phyloP scores from a whole-genome alignment of 2,113 vertebrate species.

The Piaya cayana region DNA sequence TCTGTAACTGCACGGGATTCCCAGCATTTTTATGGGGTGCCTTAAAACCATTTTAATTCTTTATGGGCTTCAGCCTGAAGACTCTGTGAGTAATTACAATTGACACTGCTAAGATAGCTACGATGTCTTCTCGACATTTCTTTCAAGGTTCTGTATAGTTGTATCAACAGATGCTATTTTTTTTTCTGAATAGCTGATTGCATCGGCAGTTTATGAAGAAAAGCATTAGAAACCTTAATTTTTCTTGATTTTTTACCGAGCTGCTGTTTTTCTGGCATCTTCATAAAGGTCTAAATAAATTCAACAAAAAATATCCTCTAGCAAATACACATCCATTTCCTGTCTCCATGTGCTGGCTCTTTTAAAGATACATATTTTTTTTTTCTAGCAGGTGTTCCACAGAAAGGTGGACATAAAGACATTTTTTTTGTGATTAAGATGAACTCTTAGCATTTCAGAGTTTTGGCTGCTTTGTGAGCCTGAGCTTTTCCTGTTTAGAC shows the following conservation, averaged over 20 bases:
- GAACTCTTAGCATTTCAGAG: not conserved
- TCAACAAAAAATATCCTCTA: not conserved
- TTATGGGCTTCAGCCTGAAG: not conserved
- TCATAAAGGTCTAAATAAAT: not conserved
- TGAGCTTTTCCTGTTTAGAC: slow-evolving; percentile 5
- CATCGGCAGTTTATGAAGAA: not conserved
- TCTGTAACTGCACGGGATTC: not conserved
- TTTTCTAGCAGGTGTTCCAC: not conserved
- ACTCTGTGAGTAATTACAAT: not conserved
- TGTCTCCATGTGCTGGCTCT: not conserved
- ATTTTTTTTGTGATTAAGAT: not conserved
- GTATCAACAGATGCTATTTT: not conserved
- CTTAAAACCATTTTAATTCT: not conserved
- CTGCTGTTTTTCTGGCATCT: not conserved
- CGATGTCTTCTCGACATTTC: not conserved
- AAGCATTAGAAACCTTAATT: not conserved
- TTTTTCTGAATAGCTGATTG: not conserved
- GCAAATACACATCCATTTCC: not conserved
- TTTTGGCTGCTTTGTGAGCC: not conserved
- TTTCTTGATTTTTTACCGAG: not conserved
- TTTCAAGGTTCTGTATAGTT: not conserved
- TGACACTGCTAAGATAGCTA: not conserved
- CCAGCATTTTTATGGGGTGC: not conserved
- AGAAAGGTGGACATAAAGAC: not conserved
- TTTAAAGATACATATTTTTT: not conserved